Evolutionary conservation across 2,888 invertebrate species (phyloP), one percentile per base, ranked within the genome.

Genomic region (Aelia acuminata): DNA sequence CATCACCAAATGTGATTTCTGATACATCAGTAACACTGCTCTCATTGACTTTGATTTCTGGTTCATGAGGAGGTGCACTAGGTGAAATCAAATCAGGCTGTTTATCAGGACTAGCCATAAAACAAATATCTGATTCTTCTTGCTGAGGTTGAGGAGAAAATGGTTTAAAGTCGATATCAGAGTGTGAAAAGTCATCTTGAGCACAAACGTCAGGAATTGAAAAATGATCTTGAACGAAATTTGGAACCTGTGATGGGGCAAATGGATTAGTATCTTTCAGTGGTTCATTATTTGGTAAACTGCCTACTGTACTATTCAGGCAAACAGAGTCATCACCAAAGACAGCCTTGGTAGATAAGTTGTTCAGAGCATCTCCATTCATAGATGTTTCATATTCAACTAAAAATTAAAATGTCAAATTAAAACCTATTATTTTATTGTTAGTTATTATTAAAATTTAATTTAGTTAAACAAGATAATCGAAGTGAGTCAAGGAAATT

Each of bases 261-360:
- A 89, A 88, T 7, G 89, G 89, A 84, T 89, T 89, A 39, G 88
- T 86, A 20, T 57, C 49, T 35, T 87, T 87, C 13, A 87, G n/a
- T 26, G 87, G 35, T 70, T 89, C 89, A 39, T 84, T 84, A 22
- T 84, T 35, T 31, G 75, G 5, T 15, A 75, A 11, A 70, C 63
- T 85, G 39, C 50, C 57, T 20, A 87, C 84, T 3, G 88, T 49
- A 48, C 13, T 31, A 57, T 88, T 80, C 7, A 84, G 53, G 31
- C 49, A 53, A 15, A 84, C 84, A 0, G 94, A 92, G 88, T 94
- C 94, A 90, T 94, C 94, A 4, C 93, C 94, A 89, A 92, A 93
- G 88, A 93, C 93, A 1, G 94, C 94, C 88, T 92, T 93, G 22
- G 93, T 93, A 0, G 94, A 92, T 0, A 93, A 91, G 89, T 93